phyloP scores from a whole-genome alignment of 2,113 vertebrate genomes.

The Plestiodon gilberti region DNA sequence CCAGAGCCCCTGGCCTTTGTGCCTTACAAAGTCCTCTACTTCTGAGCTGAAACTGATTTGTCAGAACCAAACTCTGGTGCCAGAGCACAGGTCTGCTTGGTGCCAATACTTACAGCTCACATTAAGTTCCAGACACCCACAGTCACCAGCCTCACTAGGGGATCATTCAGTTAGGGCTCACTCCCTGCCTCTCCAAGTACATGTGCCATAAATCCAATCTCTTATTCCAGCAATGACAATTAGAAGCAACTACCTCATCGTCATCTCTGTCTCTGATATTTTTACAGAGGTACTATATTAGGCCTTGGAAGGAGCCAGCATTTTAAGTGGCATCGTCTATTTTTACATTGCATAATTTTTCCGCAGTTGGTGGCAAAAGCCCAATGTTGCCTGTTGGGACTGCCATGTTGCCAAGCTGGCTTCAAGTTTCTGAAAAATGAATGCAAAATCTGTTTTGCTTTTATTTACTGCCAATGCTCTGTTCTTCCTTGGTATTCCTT shows the following conservation, averaged over 20 bases:
- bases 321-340: not conserved
- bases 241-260: not conserved
- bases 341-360: not conserved
- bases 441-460: not conserved
- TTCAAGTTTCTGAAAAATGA: not conserved
- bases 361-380: rapidly evolving
- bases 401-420: not conserved
- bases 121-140: not conserved
- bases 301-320: not conserved
- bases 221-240: not conserved
- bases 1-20: not conserved
- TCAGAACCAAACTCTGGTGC: not conserved
- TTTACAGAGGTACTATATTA: not conserved
- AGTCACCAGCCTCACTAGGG: not conserved
- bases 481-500: not conserved
- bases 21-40: not conserved
- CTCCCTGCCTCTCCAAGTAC: not conserved
- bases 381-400: not conserved
- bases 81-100: not conserved
- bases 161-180: not conserved
- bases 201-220: not conserved
- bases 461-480: not conserved
- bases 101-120: not conserved
- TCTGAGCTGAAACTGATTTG: not conserved
- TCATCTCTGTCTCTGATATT: no score